These are phyloP conservation scores for Pinna nobilis DNA, from an alignment of 1,140 invertebrate genomes.

Conservation along the genomic window DNA sequence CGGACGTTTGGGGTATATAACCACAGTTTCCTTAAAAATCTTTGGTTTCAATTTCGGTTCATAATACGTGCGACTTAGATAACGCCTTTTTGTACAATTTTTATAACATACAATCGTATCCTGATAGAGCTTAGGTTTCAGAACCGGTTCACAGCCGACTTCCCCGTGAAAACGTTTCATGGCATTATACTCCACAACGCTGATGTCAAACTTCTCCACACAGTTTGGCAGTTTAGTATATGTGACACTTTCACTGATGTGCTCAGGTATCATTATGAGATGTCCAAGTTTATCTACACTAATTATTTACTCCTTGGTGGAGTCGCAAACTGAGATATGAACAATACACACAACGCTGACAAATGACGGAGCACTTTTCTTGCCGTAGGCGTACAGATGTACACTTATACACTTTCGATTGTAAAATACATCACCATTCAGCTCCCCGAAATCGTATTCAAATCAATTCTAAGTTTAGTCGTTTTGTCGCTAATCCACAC, in stretches of 20 bases:
- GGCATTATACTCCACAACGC: slow-evolving; percentile 33
- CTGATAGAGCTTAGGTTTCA: slow-evolving; percentile 48
- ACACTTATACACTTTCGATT: too few relatives aligned
- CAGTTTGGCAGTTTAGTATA: slow-evolving; percentile 48
- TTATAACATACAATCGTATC: slow-evolving; percentile 57
- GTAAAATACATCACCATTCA: too few relatives aligned
- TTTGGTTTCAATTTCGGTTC: slow-evolving; percentile 56
- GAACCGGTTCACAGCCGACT: slow-evolving; percentile 49
- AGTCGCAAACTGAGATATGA: too few relatives aligned
- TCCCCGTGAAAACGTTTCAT: slow-evolving; percentile 56
- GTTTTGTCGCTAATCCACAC: too few relatives aligned
- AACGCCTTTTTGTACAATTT: slow-evolving; percentile 54
- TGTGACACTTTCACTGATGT: slow-evolving; percentile 47
- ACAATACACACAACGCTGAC: too few relatives aligned
- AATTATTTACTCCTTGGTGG: too few relatives aligned
- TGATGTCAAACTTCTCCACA: slow-evolving; percentile 51
- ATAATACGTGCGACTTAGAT: slow-evolving; percentile 57
- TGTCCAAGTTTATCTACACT: slow-evolving; percentile 8
- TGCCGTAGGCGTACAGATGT: too few relatives aligned
- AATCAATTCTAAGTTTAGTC: too few relatives aligned
- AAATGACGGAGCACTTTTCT: too few relatives aligned
- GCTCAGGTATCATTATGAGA: slow-evolving; percentile 43
- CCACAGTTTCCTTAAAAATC: slow-evolving; percentile 53
- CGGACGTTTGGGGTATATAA: slow-evolving; percentile 51
- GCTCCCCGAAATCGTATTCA: too few relatives aligned